phyloP scores from a whole-genome alignment of 2,888 invertebrate genomes.

The Holacanthella duospinosa region DNA sequence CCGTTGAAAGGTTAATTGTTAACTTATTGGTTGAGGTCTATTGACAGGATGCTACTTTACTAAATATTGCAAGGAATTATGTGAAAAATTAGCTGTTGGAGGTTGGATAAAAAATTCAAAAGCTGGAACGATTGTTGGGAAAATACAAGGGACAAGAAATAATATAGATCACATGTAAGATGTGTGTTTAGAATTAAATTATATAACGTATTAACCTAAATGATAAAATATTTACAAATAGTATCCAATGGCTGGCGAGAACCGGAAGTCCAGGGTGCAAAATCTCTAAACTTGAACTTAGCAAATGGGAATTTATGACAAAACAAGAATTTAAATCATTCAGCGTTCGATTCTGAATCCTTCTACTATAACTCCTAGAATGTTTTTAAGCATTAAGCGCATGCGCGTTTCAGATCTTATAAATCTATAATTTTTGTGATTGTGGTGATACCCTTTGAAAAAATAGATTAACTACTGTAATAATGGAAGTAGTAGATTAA shows the following conservation, averaged over 20 bases:
- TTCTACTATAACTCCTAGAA: background rate
- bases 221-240: conserved; percentile 42
- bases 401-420: background rate
- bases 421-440: background rate
- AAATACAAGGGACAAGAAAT: conserved; percentile 70
- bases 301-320: conserved; percentile 66
- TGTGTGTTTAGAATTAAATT: conserved; percentile 12
- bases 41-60: conserved; percentile 69
- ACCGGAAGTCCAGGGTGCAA: conserved; percentile 74
- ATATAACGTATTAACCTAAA: background rate
- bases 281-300: conserved; percentile 69
- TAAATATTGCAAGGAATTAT: conserved; percentile 73
- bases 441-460: background rate
- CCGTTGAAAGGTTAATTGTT: background rate
- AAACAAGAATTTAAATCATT: conserved; percentile 61
- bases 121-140: conserved; percentile 76
- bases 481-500: too few species aligned
- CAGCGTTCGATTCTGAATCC: conserved; percentile 62
- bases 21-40: background rate
- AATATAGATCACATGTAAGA: conserved; percentile 75
- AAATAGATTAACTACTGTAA: background rate
- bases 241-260: conserved; percentile 70
- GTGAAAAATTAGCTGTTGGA: conserved; percentile 58
- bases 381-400: background rate
- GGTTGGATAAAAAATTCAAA: conserved; percentile 91